Base-by-base conservation (phyloP, 2,797 vertebrate species). In the Masticophis lateralis region DNA sequence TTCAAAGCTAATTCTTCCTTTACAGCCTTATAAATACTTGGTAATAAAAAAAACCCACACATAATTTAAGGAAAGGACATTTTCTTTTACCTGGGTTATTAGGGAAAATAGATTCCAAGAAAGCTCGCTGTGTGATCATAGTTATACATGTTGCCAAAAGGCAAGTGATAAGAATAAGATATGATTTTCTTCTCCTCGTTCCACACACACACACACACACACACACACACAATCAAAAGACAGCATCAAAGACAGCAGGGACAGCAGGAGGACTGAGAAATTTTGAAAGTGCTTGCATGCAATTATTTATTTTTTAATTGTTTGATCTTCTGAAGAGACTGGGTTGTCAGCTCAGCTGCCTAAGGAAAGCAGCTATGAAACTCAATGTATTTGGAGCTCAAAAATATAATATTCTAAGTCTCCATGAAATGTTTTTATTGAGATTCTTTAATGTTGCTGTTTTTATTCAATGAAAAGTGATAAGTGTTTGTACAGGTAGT, bases 281-380 rank as follows among this genome's bases (percentile, higher is more conserved):
- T 95, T 96, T 94, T 94, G 87, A 96, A 95, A 88, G 43, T 88
- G 11, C 20, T 94, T 95, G 94, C 91, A 56, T 93, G 16, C 14
- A 79, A 12, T 94, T 74, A 92, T 95, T 97, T 95, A 14, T 94
- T 93, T 94, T 95, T 94, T 92, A 96, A 97, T 97, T 96, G 93
- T 97, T 95, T 96, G 93, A 93, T 97, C 92, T 96, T 96, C 94
- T 93, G 92, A 94, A 93, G 94, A 94, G 88, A 94, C 92, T 61
- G 1, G 87, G 79, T 94, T 96, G 69, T 1, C 20, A 61, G 32
- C 87, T 92, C 74, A 86, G 94, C 95, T 95, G 60, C 92, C 92
- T 63, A 53, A 95, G 93, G 79, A 86, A 47, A 92, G 13, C 60
- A 93, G 8, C 60, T 22, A 2, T 12, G 5, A 91, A 91, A 51